phyloP scores from a whole-genome alignment of 2,797 vertebrate species.

The Nyctalus aviator region DNA sequence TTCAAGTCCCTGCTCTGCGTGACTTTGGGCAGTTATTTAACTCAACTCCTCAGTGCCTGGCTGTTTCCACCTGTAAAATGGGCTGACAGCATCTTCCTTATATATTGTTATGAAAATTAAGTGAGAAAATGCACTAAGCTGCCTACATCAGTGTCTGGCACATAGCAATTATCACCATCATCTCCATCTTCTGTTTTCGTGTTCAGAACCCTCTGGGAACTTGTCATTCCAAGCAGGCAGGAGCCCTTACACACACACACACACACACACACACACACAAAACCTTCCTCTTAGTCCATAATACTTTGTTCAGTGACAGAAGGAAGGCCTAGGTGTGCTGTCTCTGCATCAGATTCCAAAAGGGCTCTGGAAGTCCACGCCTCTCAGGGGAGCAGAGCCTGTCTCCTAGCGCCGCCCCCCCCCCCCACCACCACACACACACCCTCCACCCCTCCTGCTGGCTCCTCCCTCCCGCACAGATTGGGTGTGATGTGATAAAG shows the following conservation, averaged over 20 bases:
- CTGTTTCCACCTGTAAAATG: constrained; percentile 6
- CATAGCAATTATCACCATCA: neutral
- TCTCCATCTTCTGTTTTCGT: neutral
- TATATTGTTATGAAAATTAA: neutral
- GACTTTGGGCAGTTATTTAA: neutral
- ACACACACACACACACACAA: neutral
- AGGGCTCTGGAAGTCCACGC: neutral
- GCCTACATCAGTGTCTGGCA: neutral
- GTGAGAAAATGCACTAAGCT: neutral
- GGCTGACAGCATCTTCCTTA: neutral
- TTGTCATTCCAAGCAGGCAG: neutral
- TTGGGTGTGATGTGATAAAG: neutral
- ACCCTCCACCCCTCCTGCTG: neutral
- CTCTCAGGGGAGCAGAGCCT: neutral
- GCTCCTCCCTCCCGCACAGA: neutral
- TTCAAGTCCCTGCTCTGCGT: neutral
- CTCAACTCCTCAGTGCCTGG: neutral
- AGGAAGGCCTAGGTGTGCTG: neutral
- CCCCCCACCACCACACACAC: too few relatives aligned
- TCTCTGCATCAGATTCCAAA: neutral
- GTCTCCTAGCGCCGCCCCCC: too few relatives aligned
- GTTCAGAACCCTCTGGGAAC: neutral
- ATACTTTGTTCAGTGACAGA: neutral
- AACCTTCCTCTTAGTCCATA: neutral
- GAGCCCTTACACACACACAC: neutral